These are phyloP conservation scores for Lampropteryx suffumata DNA, from an alignment of 2,888 invertebrate species.

Conservation along the genomic window DNA sequence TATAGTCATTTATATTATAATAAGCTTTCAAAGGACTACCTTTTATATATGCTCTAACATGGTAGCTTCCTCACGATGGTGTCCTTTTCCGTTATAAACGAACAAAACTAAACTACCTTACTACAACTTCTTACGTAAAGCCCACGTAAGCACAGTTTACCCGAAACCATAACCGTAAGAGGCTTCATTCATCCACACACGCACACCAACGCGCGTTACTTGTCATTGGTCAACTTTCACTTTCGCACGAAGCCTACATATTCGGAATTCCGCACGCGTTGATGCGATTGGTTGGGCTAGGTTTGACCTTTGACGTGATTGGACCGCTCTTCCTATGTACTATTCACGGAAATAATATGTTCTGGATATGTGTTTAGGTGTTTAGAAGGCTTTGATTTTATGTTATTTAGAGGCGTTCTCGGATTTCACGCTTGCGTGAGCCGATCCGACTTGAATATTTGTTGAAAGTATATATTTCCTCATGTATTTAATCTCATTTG, in stretches of 20 bases:
- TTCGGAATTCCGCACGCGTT: conserved; percentile 64
- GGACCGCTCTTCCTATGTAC: conserved; percentile 42
- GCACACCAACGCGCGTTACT: conserved; percentile 53
- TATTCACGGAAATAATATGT: conserved; percentile 37
- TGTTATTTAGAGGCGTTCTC: conserved; percentile 33
- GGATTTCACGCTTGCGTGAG: conserved; percentile 19
- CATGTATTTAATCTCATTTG: no score
- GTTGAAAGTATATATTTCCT: no score
- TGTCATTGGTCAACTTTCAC: conserved; percentile 75
- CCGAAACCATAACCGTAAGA: conserved; percentile 31
- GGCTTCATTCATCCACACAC: conserved; percentile 46
- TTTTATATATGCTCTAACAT: no score
- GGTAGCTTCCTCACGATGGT: no score
- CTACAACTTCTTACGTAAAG: background rate
- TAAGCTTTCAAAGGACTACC: no score
- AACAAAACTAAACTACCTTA: background rate
- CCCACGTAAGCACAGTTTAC: conserved; percentile 19
- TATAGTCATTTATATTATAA: no score
- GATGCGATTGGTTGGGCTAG: conserved; percentile 60
- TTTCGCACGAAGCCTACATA: conserved; percentile 76
- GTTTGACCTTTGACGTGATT: conserved; percentile 73
- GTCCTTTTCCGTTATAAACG: no score
- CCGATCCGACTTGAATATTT: background rate
- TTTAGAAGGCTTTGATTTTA: conserved; percentile 32
- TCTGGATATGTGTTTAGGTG: conserved; percentile 34